phyloP scores from a whole-genome alignment of 2,797 vertebrate species.

The Notolepis coatsorum region DNA sequence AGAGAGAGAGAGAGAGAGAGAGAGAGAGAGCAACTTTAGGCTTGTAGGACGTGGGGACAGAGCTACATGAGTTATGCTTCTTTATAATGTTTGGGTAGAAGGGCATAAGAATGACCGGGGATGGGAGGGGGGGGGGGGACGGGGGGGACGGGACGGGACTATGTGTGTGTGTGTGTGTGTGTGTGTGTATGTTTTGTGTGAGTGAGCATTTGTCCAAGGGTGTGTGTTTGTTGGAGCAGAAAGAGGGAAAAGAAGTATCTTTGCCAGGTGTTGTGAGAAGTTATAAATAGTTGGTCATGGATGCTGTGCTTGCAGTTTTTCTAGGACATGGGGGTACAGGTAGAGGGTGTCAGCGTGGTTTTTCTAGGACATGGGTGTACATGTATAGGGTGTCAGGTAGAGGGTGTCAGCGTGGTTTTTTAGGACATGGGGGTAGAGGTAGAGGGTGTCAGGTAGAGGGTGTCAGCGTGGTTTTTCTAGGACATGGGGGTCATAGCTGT shows the following conservation, averaged over 20 bases:
- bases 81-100: constrained; percentile 46
- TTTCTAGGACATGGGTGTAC: too few species aligned
- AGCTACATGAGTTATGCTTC: constrained; percentile 41
- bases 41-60: too few species aligned
- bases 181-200: constrained; percentile 10
- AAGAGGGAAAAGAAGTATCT: neutral
- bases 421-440: too few species aligned
- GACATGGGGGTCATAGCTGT: too few species aligned
- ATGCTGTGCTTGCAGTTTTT: constrained; percentile 28
- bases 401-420: neutral
- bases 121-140: neutral
- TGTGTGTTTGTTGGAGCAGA: neutral
- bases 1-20: constrained; percentile 26
- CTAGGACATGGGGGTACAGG: constrained; percentile 22
- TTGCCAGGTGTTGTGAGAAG: constrained; percentile 8
- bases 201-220: neutral
- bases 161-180: constrained; percentile 2
- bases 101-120: constrained; percentile 24
- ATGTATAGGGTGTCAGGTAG: too few species aligned
- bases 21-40: too few species aligned
- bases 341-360: neutral
- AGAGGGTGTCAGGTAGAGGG: too few species aligned
- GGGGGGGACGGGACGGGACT: neutral
- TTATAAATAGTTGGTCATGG: constrained; percentile 18
- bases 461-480: too few species aligned